These are phyloP conservation scores for Lutraria rhynchaena DNA, from an alignment of 1,140 invertebrate genomes.

Conservation along the genomic window DNA sequence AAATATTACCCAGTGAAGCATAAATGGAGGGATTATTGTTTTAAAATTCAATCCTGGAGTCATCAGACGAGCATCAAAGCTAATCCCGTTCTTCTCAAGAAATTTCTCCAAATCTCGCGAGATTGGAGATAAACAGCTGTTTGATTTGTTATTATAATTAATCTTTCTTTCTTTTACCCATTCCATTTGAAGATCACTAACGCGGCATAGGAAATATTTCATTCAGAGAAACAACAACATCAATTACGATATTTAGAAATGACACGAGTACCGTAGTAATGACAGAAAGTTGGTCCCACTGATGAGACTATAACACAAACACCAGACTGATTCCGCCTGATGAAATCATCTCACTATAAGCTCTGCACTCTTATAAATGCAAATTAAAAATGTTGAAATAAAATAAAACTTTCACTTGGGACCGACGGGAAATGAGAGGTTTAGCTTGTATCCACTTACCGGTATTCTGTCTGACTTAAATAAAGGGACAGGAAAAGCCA, in stretches of 20 bases:
- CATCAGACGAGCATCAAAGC: constrained; percentile 50
- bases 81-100: constrained; percentile 23
- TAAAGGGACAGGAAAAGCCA: no score
- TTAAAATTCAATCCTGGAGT: constrained; percentile 27
- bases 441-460: no score
- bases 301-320: no score
- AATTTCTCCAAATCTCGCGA: constrained; percentile 38
- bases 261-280: constrained; percentile 23
- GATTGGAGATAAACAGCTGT: constrained; percentile 59
- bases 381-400: no score
- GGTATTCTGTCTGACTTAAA: no score
- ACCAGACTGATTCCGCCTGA: no score
- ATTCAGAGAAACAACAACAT: constrained; percentile 43
- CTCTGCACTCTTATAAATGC: no score
- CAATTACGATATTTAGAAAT: constrained; percentile 52
- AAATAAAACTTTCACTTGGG: no score
- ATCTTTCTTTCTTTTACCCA: constrained; percentile 55
- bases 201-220: constrained; percentile 24
- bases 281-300: no score
- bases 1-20: constrained; percentile 52
- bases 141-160: constrained; percentile 61
- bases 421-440: no score
- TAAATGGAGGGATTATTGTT: constrained; percentile 50
- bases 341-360: no score
- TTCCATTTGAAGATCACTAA: constrained; percentile 27